phyloP scores from a whole-genome alignment of 2,888 invertebrate genomes.

The Cacoxenus indagator region DNA sequence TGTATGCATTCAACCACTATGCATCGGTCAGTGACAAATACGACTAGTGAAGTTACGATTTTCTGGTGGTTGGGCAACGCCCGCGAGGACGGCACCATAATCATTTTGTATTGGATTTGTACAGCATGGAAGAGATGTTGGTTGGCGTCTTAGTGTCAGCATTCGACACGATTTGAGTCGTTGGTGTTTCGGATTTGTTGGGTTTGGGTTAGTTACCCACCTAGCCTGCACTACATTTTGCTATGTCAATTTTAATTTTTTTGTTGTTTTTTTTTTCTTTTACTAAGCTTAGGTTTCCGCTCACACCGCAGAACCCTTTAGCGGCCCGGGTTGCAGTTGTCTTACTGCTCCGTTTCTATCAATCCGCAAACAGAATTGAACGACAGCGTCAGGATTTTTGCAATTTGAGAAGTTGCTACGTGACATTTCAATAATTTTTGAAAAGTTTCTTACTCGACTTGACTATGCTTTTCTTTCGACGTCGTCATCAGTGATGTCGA shows the following conservation, averaged over 20 bases:
- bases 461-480: conserved; percentile 23
- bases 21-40: neutral
- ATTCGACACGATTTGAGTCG: conserved; percentile 33
- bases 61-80: conserved; percentile 22
- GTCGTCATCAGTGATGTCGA: neutral
- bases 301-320: neutral
- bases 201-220: conserved; percentile 2
- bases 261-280: too few relatives aligned
- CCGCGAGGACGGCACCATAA: neutral
- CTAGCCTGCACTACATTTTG: conserved; percentile 17
- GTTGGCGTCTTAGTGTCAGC: conserved; percentile 62
- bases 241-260: conserved; percentile 26
- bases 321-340: conserved; percentile 29
- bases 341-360: conserved; percentile 56
- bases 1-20: neutral
- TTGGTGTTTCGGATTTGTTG: neutral
- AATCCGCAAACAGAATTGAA: conserved; percentile 68
- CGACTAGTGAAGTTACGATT: neutral
- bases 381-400: conserved; percentile 70
- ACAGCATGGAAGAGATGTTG: conserved; percentile 32
- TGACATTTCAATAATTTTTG: conserved; percentile 70
- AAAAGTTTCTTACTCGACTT: conserved; percentile 59
- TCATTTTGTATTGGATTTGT: conserved; percentile 54
- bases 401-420: conserved; percentile 70
- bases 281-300: neutral